Conservation (phyloP, 2,113 vertebrate species). For the Neomonachus schauinslandi region DNA sequence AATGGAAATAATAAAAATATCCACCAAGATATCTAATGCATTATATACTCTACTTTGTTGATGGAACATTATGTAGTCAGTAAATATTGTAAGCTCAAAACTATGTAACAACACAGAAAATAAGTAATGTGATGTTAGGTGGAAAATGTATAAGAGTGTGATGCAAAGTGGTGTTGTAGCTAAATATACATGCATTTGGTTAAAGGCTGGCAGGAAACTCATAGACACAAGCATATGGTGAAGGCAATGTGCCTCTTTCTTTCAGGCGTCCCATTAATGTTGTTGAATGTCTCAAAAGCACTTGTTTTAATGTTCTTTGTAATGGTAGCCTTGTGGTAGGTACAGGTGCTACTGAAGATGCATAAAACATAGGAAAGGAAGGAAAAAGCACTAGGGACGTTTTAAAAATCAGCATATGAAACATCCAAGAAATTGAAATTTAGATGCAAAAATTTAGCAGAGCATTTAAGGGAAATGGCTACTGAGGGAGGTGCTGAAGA, state of each 20-base stretch:
- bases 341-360: neutral
- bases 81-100: neutral
- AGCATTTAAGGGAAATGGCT: neutral
- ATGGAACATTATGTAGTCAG: neutral
- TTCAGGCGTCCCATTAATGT: neutral
- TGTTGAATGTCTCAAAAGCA: neutral
- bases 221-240: neutral
- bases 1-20: neutral
- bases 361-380: neutral
- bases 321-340: neutral
- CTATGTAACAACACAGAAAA: neutral
- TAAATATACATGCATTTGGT: neutral
- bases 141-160: neutral
- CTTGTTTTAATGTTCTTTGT: neutral
- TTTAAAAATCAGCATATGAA: slow-evolving; percentile 20
- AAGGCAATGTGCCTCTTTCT: neutral
- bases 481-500: neutral
- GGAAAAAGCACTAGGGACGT: neutral
- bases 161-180: neutral
- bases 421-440: slow-evolving; percentile 37
- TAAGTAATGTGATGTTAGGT: neutral
- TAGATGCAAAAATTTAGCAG: neutral
- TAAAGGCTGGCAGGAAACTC: neutral
- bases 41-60: neutral
- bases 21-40: neutral